Conservation (phyloP, 2,888 invertebrate species). For the Acleris emargana region DNA sequence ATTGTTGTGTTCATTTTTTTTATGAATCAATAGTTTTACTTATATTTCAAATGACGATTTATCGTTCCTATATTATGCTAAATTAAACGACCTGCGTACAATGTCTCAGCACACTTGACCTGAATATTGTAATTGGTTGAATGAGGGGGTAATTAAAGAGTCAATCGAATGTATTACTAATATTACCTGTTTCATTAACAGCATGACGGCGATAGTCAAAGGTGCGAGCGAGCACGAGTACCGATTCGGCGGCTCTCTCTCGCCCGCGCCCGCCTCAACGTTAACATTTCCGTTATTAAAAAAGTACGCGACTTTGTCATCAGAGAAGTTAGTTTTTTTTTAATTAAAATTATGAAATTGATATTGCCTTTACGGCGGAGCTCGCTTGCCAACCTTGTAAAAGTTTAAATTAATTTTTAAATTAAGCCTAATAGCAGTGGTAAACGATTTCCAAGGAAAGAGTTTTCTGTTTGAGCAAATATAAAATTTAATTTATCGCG, state of each 20-base stretch:
- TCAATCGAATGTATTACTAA: background rate
- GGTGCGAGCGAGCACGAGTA: constrained; percentile 2
- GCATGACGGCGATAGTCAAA: background rate
- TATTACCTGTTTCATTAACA: background rate
- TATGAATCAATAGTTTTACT: too few relatives aligned
- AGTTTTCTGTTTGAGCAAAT: constrained; percentile 74
- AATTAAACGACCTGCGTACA: background rate
- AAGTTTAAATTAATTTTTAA: constrained; percentile 84
- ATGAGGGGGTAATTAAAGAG: constrained; percentile 1
- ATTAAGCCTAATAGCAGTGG: constrained; percentile 81
- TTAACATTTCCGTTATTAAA: constrained; percentile 83
- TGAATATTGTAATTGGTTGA: background rate
- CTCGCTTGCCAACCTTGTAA: constrained; percentile 78
- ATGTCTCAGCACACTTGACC: background rate
- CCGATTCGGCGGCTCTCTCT: constrained; percentile 39
- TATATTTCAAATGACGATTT: background rate
- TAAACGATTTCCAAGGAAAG: constrained; percentile 79
- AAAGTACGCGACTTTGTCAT: constrained; percentile 83
- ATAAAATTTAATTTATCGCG: constrained; percentile 77
- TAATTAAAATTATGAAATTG: constrained; percentile 85
- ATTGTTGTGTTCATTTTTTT: too few relatives aligned
- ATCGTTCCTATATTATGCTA: background rate
- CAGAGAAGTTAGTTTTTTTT: constrained; percentile 82
- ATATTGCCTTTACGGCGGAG: constrained; percentile 80
- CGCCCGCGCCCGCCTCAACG: constrained; percentile 54